Evolutionary conservation across 2,888 invertebrate species (phyloP).

Genomic region (Strigamia transsilvanica): DNA sequence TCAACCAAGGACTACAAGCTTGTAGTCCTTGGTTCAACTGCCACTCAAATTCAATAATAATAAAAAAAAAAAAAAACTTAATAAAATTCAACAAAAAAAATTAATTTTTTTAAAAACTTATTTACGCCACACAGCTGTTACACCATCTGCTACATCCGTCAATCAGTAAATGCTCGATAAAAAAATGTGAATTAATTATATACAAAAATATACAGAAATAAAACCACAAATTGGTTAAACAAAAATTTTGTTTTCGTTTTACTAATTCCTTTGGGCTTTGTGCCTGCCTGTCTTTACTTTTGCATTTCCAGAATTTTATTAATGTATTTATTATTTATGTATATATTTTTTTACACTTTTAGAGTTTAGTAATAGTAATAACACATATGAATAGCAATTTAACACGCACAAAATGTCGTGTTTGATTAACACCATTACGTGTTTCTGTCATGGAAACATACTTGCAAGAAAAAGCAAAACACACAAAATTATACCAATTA

Average conservation of each 20-base stretch:
- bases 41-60: conserved; percentile 5
- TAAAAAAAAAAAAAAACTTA: neutral
- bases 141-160: neutral
- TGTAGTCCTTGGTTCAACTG: no score
- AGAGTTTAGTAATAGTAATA: neutral
- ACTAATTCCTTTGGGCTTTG: no score
- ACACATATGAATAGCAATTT: neutral
- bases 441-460: neutral
- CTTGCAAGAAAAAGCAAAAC: neutral
- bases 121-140: neutral
- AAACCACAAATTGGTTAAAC: neutral
- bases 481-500: neutral
- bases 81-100: neutral
- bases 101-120: neutral
- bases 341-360: no score
- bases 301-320: no score
- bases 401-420: no score
- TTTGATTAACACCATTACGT: no score
- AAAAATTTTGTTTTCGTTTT: no score
- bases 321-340: no score
- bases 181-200: neutral
- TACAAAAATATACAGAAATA: neutral
- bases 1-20: no score
- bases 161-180: neutral
- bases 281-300: no score